Evolutionary conservation across 2,113 vertebrate species (phyloP).

Genomic region (Eidolon helvum): DNA sequence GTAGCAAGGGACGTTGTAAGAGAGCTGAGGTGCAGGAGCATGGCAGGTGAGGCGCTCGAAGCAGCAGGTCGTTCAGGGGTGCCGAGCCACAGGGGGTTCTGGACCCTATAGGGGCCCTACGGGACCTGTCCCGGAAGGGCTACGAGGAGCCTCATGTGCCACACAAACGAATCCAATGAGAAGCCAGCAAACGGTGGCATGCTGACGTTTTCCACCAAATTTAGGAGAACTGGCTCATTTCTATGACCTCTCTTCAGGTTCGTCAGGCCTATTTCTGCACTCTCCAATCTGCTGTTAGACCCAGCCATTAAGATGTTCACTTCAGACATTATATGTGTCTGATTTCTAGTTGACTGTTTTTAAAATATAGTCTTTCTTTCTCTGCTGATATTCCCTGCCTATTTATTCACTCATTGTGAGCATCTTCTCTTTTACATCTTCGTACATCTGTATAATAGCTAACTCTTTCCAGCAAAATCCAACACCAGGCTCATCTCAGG

Average conservation of each 20-base stretch:
- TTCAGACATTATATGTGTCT: accelerated
- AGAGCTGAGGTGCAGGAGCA: not conserved
- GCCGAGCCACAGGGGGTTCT: accelerated
- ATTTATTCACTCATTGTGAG: not conserved
- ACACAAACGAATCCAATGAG: accelerated
- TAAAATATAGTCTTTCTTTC: not conserved
- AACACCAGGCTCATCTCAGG: not conserved
- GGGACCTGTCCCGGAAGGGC: not conserved
- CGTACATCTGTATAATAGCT: accelerated
- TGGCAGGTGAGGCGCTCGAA: not conserved
- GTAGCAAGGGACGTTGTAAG: no score
- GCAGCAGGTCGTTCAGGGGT: not conserved
- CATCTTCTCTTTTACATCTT: not conserved
- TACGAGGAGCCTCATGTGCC: accelerated
- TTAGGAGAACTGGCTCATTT: not conserved
- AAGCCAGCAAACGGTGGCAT: not conserved
- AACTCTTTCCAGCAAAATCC: not conserved
- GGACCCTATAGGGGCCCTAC: not conserved
- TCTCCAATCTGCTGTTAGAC: not conserved
- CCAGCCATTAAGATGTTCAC: not conserved
- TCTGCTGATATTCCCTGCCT: no score
- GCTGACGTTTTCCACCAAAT: not conserved
- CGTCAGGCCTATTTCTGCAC: not conserved
- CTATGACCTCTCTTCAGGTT: not conserved
- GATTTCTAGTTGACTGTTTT: no score